Base-by-base conservation (phyloP, 2,888 invertebrate species). In the Drosophila yooni region DNA sequence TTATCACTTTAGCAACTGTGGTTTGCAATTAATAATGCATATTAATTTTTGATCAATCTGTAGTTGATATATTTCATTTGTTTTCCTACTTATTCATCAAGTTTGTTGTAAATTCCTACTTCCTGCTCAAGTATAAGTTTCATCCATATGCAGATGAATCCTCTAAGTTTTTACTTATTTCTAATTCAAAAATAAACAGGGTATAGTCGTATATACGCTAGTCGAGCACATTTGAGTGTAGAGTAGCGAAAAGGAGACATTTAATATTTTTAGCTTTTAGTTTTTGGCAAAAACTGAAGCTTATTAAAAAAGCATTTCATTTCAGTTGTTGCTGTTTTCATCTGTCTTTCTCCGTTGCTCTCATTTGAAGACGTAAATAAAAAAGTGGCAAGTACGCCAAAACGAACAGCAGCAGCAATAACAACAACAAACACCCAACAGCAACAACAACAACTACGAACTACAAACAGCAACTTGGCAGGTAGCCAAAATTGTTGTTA, bases 291-390 rank as follows among this genome's bases (percentile, higher is more conserved):
- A 68, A 54, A 46, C 38, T 40, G 59, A 50, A 63, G 74, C 74
- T 79, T 73, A 77, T 80, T 75, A 59, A 63, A 76, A 80, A 73
- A 57, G 8, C 62, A 68, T 77, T 79, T 73, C 52, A 70, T 74
- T 81, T 73, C 25, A 36, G 58, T 68, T 57, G 43, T 51, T 69
- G 64, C 18, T 31, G 29, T 57, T 60, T 50, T 33, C 15, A 10
- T 46, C 46, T 31, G 43, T 13, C 15, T 53, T 34, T 15, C 57
- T 63, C 50, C 21, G 34, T 54, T 48, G 54, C 31, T 33, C 63
- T 56, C 70, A 48, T 64, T 64, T 43, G 21, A 29, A 29, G 18
- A 54, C 51, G 65, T 79, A 78, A 84, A 81, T 84, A 87, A 81
- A 87, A 74, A 82, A 83, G 74, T 65, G 53, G 43, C 59, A 76